These are phyloP conservation scores for Caenorhabditis afra DNA, from an alignment of 2,888 invertebrate genomes.

Conservation along the genomic window DNA sequence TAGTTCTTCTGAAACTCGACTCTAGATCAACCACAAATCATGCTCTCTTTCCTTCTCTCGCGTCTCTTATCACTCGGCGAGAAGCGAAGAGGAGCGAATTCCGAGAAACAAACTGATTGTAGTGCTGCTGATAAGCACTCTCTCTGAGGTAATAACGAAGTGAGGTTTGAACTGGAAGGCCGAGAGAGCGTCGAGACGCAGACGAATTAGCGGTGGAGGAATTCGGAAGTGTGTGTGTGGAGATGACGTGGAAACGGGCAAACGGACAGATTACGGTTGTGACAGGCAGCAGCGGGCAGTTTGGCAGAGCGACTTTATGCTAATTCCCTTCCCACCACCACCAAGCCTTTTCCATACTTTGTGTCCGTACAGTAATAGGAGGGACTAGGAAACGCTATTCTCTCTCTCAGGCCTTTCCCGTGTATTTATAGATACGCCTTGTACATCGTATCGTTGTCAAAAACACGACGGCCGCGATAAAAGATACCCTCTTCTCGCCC, in stretches of 20 bases:
- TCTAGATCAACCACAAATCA: slow-evolving; percentile 48
- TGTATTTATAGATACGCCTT: slow-evolving; percentile 25
- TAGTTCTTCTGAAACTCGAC: slow-evolving; percentile 15
- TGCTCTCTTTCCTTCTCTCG: slow-evolving; percentile 20
- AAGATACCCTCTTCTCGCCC: slow-evolving; percentile 13
- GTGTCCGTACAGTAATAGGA: too few relatives aligned
- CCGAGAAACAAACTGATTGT: slow-evolving; percentile 28
- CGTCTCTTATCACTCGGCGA: slow-evolving; percentile 11
- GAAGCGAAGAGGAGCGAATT: slow-evolving; percentile 41
- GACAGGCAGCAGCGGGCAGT: background rate
- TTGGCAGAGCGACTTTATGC: background rate
- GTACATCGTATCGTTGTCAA: slow-evolving; percentile 20
- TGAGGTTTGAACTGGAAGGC: slow-evolving; percentile 30
- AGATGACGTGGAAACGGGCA: slow-evolving; percentile 29
- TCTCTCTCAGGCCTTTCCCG: too few relatives aligned
- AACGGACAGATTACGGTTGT: slow-evolving; percentile 24
- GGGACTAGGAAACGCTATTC: too few relatives aligned
- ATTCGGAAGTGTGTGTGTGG: slow-evolving; percentile 43
- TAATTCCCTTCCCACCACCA: background rate
- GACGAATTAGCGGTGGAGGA: background rate
- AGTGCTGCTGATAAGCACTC: slow-evolving; percentile 17
- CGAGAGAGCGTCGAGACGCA: slow-evolving; percentile 13
- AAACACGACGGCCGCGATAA: slow-evolving; percentile 14
- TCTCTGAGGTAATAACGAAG: background rate
- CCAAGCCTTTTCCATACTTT: too few relatives aligned